Conservation (phyloP, 1,140 invertebrate genomes). For the Potamilus streckersoni region DNA sequence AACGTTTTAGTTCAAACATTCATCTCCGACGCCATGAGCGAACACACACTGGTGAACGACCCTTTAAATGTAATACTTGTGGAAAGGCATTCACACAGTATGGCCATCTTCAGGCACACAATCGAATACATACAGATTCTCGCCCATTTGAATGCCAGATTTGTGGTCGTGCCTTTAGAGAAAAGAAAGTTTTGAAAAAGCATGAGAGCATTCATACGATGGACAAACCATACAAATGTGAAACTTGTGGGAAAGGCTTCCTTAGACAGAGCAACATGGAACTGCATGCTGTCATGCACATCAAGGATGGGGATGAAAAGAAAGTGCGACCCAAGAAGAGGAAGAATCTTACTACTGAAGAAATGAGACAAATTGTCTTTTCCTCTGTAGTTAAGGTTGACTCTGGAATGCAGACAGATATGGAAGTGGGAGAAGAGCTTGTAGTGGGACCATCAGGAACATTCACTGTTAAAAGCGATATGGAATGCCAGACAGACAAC, state of each 20-base stretch:
- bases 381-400: constrained; percentile 20
- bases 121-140: constrained; percentile 31
- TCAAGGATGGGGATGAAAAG: constrained; percentile 12
- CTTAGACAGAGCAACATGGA: constrained; percentile 22
- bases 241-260: constrained; percentile 27
- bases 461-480: background rate
- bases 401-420: constrained; percentile 20
- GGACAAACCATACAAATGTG: constrained; percentile 31
- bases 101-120: constrained; percentile 21
- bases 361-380: constrained; percentile 27
- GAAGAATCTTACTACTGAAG: constrained; percentile 13
- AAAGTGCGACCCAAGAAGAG: constrained; percentile 1
- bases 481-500: too few species aligned
- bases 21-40: constrained; percentile 19
- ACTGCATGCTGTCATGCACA: constrained; percentile 22
- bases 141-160: constrained; percentile 23
- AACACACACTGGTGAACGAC: constrained; percentile 44
- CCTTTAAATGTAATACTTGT: constrained; percentile 45
- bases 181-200: constrained; percentile 20
- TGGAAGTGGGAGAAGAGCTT: background rate
- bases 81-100: constrained; percentile 41
- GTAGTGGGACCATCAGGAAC: too few species aligned
- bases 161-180: constrained; percentile 25
- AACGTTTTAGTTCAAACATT: constrained; percentile 15
- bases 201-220: constrained; percentile 24